These are phyloP conservation scores for Nycticebus coucang DNA, from an alignment of 2,113 vertebrate species.

Conservation along the genomic window DNA sequence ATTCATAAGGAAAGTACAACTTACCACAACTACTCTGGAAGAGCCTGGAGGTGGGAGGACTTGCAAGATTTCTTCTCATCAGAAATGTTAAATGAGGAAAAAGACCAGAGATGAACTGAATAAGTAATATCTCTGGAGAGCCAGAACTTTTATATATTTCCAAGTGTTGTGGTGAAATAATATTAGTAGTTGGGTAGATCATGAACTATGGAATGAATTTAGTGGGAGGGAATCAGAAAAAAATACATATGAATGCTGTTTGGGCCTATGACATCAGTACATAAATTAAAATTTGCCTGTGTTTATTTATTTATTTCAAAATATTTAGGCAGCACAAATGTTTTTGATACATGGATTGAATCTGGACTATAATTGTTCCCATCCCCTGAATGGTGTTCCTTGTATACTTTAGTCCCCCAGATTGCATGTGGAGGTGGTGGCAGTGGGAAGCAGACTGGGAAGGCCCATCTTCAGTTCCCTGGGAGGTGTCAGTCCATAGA, in stretches of 20 bases:
- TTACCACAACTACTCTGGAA: constrained; percentile 49
- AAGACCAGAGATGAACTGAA: neutral
- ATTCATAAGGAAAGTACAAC: constrained; percentile 50
- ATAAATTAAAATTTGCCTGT: neutral
- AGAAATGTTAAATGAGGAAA: constrained; percentile 46
- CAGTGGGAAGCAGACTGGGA: neutral
- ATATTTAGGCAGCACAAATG: no score
- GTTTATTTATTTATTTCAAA: neutral
- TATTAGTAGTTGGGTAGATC: neutral
- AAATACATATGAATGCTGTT: neutral
- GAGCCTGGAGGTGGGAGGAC: neutral
- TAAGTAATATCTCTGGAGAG: constrained; percentile 30
- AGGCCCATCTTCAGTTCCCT: neutral
- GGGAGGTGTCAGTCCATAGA: neutral
- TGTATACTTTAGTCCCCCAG: neutral
- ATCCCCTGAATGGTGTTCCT: no score
- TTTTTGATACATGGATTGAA: no score
- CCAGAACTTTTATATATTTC: constrained; percentile 24
- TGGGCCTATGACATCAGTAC: neutral
- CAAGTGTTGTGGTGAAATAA: constrained; percentile 20
- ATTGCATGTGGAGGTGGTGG: neutral
- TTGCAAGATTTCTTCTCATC: constrained; percentile 48
- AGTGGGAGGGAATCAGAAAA: neutral
- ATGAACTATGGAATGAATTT: neutral
- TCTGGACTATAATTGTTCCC: no score